These are phyloP conservation scores for Ciconia maguari DNA, from an alignment of 2,113 vertebrate genomes.

Conservation along the genomic window DNA sequence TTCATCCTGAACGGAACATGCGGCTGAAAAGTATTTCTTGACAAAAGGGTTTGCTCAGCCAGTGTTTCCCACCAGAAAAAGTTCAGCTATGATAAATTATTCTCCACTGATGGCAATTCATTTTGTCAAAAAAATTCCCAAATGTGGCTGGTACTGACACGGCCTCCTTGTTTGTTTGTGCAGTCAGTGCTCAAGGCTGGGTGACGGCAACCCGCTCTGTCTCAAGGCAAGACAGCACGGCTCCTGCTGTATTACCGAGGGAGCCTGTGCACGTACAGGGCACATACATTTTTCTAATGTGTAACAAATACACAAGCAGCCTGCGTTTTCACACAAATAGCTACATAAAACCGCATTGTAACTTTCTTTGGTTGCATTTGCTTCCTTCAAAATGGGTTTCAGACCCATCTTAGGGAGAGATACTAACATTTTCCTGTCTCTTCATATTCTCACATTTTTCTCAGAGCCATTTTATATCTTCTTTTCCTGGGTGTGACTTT, in stretches of 20 bases:
- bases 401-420: not conserved
- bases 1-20: not conserved
- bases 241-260: not conserved
- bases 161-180: not conserved
- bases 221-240: not conserved
- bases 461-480: not conserved
- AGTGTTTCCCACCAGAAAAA: not conserved
- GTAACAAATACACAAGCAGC: not conserved
- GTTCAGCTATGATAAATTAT: conserved; percentile 30
- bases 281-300: not conserved
- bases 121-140: not conserved
- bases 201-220: fast-evolving
- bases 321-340: not conserved
- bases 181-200: not conserved
- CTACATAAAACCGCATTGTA: not conserved
- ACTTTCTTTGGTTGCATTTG: not conserved
- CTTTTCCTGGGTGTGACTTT: not conserved
- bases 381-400: not conserved
- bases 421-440: not conserved
- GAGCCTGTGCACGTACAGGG: not conserved
- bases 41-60: not conserved
- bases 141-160: not conserved
- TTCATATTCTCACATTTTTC: not conserved
- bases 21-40: not conserved
- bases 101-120: not conserved